Evolutionary conservation across 2,888 invertebrate genomes (phyloP).

Genomic region (Clepsis dumicolana): DNA sequence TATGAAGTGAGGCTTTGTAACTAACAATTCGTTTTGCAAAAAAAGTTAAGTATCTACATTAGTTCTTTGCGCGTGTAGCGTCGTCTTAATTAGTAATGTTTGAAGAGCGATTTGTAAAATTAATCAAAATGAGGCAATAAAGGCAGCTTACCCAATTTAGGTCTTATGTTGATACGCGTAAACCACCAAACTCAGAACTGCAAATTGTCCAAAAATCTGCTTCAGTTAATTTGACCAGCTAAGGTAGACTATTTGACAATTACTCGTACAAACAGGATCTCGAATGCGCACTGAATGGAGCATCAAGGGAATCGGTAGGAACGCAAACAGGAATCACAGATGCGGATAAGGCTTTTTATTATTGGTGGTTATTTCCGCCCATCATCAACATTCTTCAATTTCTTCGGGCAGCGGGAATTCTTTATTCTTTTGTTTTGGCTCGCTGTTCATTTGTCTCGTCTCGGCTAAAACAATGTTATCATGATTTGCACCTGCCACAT

Average conservation of each 20-base stretch:
- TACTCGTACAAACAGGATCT: background rate
- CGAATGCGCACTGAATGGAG: background rate
- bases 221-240: slow-evolving; percentile 11
- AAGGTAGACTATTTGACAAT: slow-evolving; percentile 6
- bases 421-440: slow-evolving; percentile 35
- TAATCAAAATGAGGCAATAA: no score
- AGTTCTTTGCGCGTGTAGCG: no score
- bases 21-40: no score
- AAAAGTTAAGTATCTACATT: no score
- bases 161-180: no score
- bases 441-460: slow-evolving; percentile 37
- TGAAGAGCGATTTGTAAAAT: no score
- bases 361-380: slow-evolving; percentile 25
- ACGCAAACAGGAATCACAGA: slow-evolving; percentile 11
- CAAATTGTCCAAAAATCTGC: slow-evolving; percentile 9
- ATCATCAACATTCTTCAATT: slow-evolving; percentile 29
- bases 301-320: slow-evolving; percentile 7
- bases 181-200: background rate
- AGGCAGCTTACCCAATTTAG: no score
- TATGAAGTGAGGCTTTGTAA: background rate
- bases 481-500: slow-evolving; percentile 37
- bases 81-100: no score
- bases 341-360: slow-evolving; percentile 15
- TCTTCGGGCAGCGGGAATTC: slow-evolving; percentile 24
- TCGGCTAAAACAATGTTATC: slow-evolving; percentile 25